Base-by-base conservation (phyloP, 2,888 invertebrate genomes). In the Ariolimax columbianus region DNA sequence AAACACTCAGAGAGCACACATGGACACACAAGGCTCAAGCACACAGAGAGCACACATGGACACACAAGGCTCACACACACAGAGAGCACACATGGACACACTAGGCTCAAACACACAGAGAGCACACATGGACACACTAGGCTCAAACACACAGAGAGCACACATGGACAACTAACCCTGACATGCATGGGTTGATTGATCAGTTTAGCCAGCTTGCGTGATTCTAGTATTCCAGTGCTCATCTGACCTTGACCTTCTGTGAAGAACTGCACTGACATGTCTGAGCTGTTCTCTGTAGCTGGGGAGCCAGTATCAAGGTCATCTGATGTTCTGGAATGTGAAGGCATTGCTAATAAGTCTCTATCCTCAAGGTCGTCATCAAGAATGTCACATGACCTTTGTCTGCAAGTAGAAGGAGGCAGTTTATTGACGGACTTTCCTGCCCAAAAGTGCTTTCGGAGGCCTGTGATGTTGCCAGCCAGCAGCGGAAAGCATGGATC, bases 131-230 rank as follows among this genome's bases (percentile, higher is more conserved):
- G n/a, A n/a, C n/a, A n/a, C n/a, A n/a, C n/a, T n/a, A n/a, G n/a
- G n/a, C n/a, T n/a, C n/a, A n/a, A n/a, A n/a, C n/a, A n/a, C n/a
- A n/a, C n/a, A n/a, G n/a, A n/a, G n/a, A n/a, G n/a, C n/a, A n/a
- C n/a, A n/a, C n/a, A n/a, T n/a, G n/a, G n/a, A n/a, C n/a, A n/a
- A 75, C 89, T 89, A 80, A 91, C 91, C 90, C 87, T 88, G 70
- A 88, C 85, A 30, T 86, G 88, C 33, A 88, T 86, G 3, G 92
- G 91, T 82, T 90, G 90, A 83, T 91, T 92, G 40, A 91, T 88
- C 9, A 91, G 88, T 66, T 87, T 87, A 26, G 89, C 88, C n/a
- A 92, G 86, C 80, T 91, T 91, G 68, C 88, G 84, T 70, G 89
- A 91, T 68, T 91, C 90, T 72, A 90, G 73, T n/a, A 89, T 85